Conservation (phyloP, 2,888 invertebrate genomes). For the Chaetoderma sp. region DNA sequence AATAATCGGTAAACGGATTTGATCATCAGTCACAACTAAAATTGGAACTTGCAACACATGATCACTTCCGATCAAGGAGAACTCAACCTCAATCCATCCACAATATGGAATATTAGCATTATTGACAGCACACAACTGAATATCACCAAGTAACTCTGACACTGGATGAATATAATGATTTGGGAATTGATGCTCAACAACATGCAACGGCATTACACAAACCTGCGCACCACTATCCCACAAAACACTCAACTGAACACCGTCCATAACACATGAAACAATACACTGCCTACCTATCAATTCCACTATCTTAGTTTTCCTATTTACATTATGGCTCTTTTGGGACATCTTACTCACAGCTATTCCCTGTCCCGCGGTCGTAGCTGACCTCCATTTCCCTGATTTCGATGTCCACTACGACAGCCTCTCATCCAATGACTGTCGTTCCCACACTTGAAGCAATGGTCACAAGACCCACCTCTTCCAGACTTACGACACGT, state of each 20-base stretch:
- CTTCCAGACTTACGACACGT: no score
- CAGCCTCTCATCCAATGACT: conserved; percentile 1
- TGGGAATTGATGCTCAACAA: conserved; percentile 1
- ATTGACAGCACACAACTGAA: conserved; percentile 2
- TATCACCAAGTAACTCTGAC: background rate
- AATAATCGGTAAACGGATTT: background rate
- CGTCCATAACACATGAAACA: background rate
- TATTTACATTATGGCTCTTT: no score
- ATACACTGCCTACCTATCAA: background rate
- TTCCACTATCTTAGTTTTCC: background rate
- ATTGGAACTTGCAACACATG: background rate
- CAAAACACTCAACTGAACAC: background rate
- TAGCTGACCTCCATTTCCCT: background rate
- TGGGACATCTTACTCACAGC: no score
- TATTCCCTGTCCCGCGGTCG: background rate
- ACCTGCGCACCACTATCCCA: conserved; percentile 3
- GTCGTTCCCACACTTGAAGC: background rate
- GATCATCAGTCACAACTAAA: background rate
- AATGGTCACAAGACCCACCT: background rate
- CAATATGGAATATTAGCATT: background rate
- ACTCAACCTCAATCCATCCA: conserved; percentile 3
- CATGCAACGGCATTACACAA: background rate
- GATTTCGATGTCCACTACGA: background rate
- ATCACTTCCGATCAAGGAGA: background rate
- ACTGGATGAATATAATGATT: background rate